Base-by-base conservation (phyloP, 2,113 vertebrate genomes). In the Bufo gargarizans region DNA sequence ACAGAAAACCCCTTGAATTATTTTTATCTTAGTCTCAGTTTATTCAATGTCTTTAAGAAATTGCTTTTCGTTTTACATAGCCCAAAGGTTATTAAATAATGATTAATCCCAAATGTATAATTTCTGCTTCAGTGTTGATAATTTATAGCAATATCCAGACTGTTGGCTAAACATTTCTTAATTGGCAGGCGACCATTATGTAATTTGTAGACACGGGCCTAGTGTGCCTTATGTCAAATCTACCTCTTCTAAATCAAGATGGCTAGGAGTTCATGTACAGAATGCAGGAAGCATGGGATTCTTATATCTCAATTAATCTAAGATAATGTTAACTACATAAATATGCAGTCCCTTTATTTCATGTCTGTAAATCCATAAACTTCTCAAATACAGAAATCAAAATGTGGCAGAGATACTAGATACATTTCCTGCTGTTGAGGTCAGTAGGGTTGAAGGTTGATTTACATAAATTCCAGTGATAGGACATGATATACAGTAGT, bases 21-120 rank as follows among this genome's bases (percentile, higher is more conserved):
- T 67, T 3, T 20, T n/a, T 65, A 10, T 33, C n/a, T 12, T 69
- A 61, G 58, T 16, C 16, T 33, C 5, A 69, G 67, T 45, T 72
- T 16, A 45, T 43, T 20, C 4, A 50, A 19, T 3, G 5, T 9
- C 45, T 76, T 76, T 76, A 50, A 19, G 45, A 76, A 76, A 50
- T 76, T 9, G 13, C 45, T 76, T 19, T 74, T 43, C 14, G 8
- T 20, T 50, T 20, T 76, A 50, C 4, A 8, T 20, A 19, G 72
- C 72, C 72, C 72, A 76, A 76, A 76, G 4, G 8, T 4, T 76
- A 50, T 50, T 49, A 76, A 45, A 20, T 50, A 49, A 1, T 76
- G 72, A 76, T 76, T 76, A 20, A 50, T 78, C 50, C 50, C 50
- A 55, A 53, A 78, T 78, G 77, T 78, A 78, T 22, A n/a, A 78